Evolutionary conservation across 2,888 invertebrate species (phyloP), one percentile per base, ranked within the genome.

Genomic region (Andrena fulva): DNA sequence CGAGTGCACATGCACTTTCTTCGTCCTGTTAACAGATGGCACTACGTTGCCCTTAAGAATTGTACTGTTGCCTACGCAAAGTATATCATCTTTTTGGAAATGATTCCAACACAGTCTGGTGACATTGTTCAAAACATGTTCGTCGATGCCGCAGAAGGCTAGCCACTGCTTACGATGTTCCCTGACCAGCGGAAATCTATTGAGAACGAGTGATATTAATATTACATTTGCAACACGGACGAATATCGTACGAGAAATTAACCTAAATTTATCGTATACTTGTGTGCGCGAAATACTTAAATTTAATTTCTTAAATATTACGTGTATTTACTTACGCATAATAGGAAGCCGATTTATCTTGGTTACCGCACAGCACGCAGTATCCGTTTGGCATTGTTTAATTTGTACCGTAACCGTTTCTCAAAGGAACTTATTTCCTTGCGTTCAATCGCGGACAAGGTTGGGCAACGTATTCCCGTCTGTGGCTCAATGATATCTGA

Each of bases 251-350:
- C 2, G 4, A 27, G 24, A 10, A 56, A 24, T 56, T 27, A 56
- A 7, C 12, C 56, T 56, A 56, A 56, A 56, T 56, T 56, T 56
- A 56, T 24, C 24, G 4, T 8, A 2, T 54, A 54, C 20, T 54
- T 54, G 7, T 54, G 2, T 24, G 3, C 20, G 4, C 8, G 24
- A 54, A 0, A 52, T 20, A 54, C 7, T 10, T 54, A 0, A 7
- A 54, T 54, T 56, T n/a, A 2, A 56, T 56, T 20, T 27, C 10
- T 27, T 56, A 27, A 20, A 10, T 56, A 56, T 8, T 4, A 56
- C 27, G 12, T 56, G 27, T 56, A 56, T 56, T 56, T 56, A 56
- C 56, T 56, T 56, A 56, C 56, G 56, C 0, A 24, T 56, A 56
- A 27, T 56, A 56, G 12, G 24, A 56, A 56, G 20, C 56, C 3